Evolutionary conservation across 2,797 vertebrate genomes (phyloP), one percentile per base, ranked within the genome.

Genomic region (Ceyx erithaca): DNA sequence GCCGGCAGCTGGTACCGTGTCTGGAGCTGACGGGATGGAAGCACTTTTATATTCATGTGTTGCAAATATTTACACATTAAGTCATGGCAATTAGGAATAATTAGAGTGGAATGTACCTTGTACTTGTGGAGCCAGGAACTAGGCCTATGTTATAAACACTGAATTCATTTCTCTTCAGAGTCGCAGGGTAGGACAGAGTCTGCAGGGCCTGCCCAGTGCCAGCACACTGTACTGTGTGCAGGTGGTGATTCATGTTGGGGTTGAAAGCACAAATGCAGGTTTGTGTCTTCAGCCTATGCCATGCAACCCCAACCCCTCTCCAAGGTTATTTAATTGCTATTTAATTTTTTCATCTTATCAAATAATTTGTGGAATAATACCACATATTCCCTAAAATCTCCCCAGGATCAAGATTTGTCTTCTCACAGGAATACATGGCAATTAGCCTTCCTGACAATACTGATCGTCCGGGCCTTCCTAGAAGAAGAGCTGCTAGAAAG

Each of bases 71-170:
- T 96, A 95, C 78, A 73, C 75, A 45, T 93, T 85, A 94, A 92
- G 68, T 94, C 94, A 94, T 54, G 49, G 95, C 90, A 94, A 94
- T 95, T 95, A 94, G 75, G 71, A 90, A 85, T 91, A 91, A 94
- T 96, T 94, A 96, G 68, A 85, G 87, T 84, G 95, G 94, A 96
- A 95, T 92, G 94, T 85, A 96, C 92, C 94, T 96, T 73, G 71
- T 92, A 21, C 88, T 95, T 83, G 19, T 0, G 0, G 82, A 90
- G 87, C 85, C 66, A 71, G 79, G 79, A 92, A 43, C 33, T 26
- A 26, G 87, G 69, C 66, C 48, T 35, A 0, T 80, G 77, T 89
- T 80, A 69, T 75, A 90, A 93, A 86, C 8, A 13, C 30, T 15
- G 82, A 57, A 41, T 85, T 95, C 49, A 14, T 77, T 92, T 92